Evolutionary conservation across 2,113 vertebrate species (phyloP), one percentile per base, ranked within the genome.

Genomic region (Oxyruncus cristatus): DNA sequence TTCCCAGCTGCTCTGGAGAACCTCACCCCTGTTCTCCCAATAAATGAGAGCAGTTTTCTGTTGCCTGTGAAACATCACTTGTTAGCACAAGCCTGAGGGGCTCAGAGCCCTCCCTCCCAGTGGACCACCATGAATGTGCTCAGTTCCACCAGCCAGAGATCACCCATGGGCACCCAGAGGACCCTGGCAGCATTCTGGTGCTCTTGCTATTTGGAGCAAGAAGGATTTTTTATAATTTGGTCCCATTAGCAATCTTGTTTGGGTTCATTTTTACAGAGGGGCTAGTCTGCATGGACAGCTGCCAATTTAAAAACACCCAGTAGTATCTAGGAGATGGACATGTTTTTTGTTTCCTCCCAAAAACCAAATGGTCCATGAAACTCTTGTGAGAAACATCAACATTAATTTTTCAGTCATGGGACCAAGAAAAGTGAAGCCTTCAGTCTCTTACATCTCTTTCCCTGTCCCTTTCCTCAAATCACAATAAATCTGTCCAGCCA

Each of bases 401-500:
- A 50, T 55, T 30, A 56, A 65, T 67, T 80, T 87, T 82, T 95
- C 78, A 93, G 71, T 47, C 2, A 5, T 59, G 53, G 28, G 89
- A 93, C 49, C 58, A 55, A 92, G 53, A 77, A 58, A 44, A 81
- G 41, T 11, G 46, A 88, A 91, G 67, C 8, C 52, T 85, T 61
- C 41, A 68, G 44, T 41, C 16, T 83, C 56, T 88, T 42, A 39
- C 41, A 81, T 84, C 16, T 88, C 56, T 68, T 74, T 14, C 75
- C 63, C 50, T 46, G 22, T 90, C 82, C 63, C 52, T 89, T 81
- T 76, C 66, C 70, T 89, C 88, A 96, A 73, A 95, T 89, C 86
- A 86, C 56, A 90, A 83, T 85, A 80, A 95, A 94, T 97, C 90
- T 88, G 55, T 85, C 80, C 85, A 89, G 58, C 33, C 81, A 79